phyloP scores from a whole-genome alignment of 64 coral and sea anemone species.

The Exaiptasia diaphana region DNA sequence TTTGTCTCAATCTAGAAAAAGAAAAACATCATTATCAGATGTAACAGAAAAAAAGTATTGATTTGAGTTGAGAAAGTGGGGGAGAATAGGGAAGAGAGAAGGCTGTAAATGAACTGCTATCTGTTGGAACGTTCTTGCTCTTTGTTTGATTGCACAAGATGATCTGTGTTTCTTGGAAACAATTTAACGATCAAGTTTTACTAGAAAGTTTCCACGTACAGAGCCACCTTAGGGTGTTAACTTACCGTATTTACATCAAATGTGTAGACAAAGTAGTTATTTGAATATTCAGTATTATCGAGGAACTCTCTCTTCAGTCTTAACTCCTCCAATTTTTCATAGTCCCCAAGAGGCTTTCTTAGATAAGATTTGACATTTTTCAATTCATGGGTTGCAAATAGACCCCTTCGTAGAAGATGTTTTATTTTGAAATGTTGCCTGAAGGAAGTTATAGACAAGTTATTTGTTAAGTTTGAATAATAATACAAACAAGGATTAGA shows the following conservation, averaged over 20 bases:
- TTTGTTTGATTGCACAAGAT: too few relatives aligned
- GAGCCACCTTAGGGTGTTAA: too few relatives aligned
- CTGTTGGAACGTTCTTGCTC: too few relatives aligned
- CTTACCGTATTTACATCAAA: slow-evolving; percentile 78
- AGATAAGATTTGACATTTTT: slow-evolving; percentile 44
- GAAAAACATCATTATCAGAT: too few relatives aligned
- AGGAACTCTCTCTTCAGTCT: slow-evolving; percentile 52
- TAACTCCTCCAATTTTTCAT: slow-evolving; percentile 18
- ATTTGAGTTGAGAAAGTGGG: too few relatives aligned
- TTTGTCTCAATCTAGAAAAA: neutral
- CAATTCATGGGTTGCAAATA: slow-evolving; percentile 29
- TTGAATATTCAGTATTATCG: slow-evolving; percentile 40
- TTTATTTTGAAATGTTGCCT: slow-evolving; percentile 23
- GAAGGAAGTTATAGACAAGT: neutral
- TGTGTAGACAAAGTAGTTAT: slow-evolving; percentile 65
- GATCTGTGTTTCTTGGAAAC: neutral
- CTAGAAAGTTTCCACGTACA: too few relatives aligned
- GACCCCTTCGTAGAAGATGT: slow-evolving; percentile 28
- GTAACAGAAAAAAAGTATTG: too few relatives aligned
- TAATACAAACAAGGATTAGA: too few relatives aligned
- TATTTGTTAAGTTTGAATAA: too few relatives aligned
- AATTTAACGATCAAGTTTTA: neutral
- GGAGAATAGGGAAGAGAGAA: too few relatives aligned
- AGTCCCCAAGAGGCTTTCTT: slow-evolving; percentile 13
- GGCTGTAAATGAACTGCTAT: too few relatives aligned